A percentile compares a stretch with the other conserved stretches of the same genome.
phyloP scores from a whole-genome alignment of 2,797 vertebrate species.

The Dallia pectoralis region DNA sequence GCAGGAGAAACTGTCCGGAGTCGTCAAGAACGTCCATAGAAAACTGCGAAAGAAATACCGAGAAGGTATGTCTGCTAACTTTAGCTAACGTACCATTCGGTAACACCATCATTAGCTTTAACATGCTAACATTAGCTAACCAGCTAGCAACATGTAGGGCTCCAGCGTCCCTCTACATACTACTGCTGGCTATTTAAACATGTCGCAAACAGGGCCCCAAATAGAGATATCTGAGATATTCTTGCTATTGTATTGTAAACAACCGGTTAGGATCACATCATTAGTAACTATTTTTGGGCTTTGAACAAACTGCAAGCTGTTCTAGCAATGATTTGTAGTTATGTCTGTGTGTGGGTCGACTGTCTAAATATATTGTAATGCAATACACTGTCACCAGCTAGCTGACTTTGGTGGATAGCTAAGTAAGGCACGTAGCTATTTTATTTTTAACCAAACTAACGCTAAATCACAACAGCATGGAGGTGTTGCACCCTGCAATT shows the following conservation, averaged over 20 bases:
- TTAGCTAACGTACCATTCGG: not conserved
- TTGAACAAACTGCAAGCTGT: not conserved
- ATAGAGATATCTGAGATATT: not conserved
- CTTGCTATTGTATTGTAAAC: not conserved
- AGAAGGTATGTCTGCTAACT: conserved; percentile 79
- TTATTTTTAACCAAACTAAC: not conserved
- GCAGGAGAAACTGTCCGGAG: conserved; percentile 92
- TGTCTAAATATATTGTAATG: not conserved
- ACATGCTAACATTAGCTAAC: no score
- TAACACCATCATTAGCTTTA: no score
- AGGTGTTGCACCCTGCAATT: not conserved
- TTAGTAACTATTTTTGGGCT: not conserved
- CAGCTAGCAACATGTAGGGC: not conserved
- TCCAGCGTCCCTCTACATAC: not conserved
- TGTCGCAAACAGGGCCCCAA: conserved; percentile 5
- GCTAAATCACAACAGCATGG: not conserved
- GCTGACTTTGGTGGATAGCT: not conserved
- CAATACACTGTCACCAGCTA: no score
- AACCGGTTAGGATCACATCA: no score
- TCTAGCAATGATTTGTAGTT: not conserved
- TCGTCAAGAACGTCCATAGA: conserved; percentile 93
- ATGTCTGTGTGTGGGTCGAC: no score
- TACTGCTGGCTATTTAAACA: conserved; percentile 10
- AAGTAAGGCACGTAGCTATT: not conserved
- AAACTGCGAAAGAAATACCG: conserved; percentile 95